phyloP scores from a whole-genome alignment of 2,797 vertebrate species.

The Periophthalmus magnuspinnatus region DNA sequence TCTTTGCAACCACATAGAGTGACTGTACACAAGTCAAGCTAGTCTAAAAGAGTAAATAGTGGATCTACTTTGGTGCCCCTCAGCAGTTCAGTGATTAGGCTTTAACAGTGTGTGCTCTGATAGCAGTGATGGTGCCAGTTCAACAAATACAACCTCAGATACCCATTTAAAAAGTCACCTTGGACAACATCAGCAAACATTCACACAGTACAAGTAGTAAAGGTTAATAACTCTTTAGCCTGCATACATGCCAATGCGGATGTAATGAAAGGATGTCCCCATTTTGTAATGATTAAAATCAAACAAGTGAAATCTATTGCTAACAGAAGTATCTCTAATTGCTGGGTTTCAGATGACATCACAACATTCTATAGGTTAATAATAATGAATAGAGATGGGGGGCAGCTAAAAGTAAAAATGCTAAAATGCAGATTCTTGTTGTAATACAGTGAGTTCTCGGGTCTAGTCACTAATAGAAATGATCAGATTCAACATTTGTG shows the following conservation, averaged over 20 bases:
- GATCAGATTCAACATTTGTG: too few species aligned
- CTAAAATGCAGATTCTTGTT: too few species aligned
- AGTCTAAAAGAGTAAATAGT: conserved; percentile 28
- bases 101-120: conserved; percentile 48
- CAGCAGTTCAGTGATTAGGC: conserved; percentile 60
- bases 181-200: conserved; percentile 62
- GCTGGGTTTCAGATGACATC: too few species aligned
- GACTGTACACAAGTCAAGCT: neutral
- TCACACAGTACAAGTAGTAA: conserved; percentile 23
- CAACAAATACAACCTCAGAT: conserved; percentile 47
- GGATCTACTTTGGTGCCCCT: conserved; percentile 56
- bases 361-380: too few species aligned
- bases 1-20: neutral
- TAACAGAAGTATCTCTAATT: too few species aligned
- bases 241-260: too few species aligned
- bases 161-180: conserved; percentile 46
- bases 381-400: too few species aligned
- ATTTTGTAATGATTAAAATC: neutral
- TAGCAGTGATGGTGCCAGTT: conserved; percentile 43
- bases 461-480: too few species aligned
- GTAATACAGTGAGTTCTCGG: too few species aligned
- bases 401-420: too few species aligned
- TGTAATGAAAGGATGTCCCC: neutral
- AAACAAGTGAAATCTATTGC: too few species aligned
- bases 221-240: conserved; percentile 12